Conservation (phyloP, 2,888 invertebrate genomes). For the Aleiodes testaceus region DNA sequence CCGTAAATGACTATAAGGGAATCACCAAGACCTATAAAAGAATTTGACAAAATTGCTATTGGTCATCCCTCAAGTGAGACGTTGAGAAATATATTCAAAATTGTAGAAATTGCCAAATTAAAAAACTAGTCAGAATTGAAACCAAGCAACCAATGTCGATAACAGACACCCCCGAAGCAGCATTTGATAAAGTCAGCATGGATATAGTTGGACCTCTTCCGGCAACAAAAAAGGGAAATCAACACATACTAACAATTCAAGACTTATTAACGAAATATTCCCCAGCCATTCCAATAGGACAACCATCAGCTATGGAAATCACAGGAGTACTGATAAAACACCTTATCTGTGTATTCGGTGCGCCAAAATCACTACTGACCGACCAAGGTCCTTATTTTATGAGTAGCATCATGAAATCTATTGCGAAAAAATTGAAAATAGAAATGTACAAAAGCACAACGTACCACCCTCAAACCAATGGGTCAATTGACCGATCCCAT, state of each 20-base stretch:
- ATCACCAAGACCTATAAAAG: conserved; percentile 45
- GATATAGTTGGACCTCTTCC: conserved; percentile 38
- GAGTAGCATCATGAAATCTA: conserved; percentile 30
- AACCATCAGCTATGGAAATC: conserved; percentile 26
- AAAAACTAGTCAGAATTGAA: conserved; percentile 43
- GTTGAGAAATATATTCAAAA: conserved; percentile 36
- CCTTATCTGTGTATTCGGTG: conserved; percentile 31
- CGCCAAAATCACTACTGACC: conserved; percentile 37
- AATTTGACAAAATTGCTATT: conserved; percentile 44
- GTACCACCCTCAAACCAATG: conserved; percentile 44
- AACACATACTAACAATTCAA: conserved; percentile 40
- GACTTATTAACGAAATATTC: conserved; percentile 42
- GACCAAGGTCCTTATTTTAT: conserved; percentile 42
- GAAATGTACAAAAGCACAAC: conserved; percentile 29
- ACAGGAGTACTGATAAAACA: conserved; percentile 24
- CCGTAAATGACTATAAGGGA: conserved; percentile 42
- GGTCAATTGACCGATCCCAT: conserved; percentile 47
- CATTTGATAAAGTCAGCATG: conserved; percentile 43
- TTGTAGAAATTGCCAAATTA: conserved; percentile 49
- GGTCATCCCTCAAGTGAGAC: conserved; percentile 47
- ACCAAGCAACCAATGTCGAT: conserved; percentile 46
- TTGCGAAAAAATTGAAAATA: conserved; percentile 36
- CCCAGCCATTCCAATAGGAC: conserved; percentile 29
- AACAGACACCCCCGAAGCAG: conserved; percentile 1
- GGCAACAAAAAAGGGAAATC: conserved; percentile 14